Conservation (phyloP, 2,113 vertebrate species). For the Microtus pennsylvanicus region DNA sequence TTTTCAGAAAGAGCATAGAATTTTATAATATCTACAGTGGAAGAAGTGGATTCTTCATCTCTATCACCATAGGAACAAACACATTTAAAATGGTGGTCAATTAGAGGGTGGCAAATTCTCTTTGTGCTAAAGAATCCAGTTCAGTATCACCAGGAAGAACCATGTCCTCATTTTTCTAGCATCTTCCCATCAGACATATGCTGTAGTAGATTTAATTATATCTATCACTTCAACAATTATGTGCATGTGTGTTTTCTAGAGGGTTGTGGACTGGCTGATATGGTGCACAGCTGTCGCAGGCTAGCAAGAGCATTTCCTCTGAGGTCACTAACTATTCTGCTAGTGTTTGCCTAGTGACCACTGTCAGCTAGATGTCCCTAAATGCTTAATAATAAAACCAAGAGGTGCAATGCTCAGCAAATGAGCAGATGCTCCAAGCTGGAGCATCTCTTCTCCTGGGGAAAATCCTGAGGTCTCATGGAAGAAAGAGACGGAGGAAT, state of each 20-base stretch:
- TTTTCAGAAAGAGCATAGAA: not conserved
- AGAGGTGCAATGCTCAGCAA: constrained; percentile 1
- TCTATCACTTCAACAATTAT: constrained; percentile 69
- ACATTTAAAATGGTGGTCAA: constrained; percentile 47
- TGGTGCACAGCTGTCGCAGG: constrained; percentile 39
- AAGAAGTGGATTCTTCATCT: constrained; percentile 27
- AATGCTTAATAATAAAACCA: not conserved
- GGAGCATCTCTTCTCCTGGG: not conserved
- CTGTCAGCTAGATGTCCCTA: not conserved
- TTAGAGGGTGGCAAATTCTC: constrained; percentile 59
- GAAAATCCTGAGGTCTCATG: not conserved
- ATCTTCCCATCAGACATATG: constrained; percentile 80
- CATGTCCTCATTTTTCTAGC: constrained; percentile 71
- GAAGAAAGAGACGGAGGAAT: not conserved
- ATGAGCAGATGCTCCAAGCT: not conserved
- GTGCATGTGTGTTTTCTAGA: constrained; percentile 45
- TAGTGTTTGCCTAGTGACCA: not conserved
- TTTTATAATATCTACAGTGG: not conserved
- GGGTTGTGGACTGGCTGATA: constrained; percentile 57
- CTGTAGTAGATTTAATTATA: constrained; percentile 70
- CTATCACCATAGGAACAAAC: constrained; percentile 51
- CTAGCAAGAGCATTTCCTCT: constrained; percentile 68
- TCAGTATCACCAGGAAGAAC: constrained; percentile 71
- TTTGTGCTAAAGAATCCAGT: constrained; percentile 64
- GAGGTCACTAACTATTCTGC: constrained; percentile 56